Base-by-base conservation (phyloP, 2,888 invertebrate species). In the Xestia c-nigrum region DNA sequence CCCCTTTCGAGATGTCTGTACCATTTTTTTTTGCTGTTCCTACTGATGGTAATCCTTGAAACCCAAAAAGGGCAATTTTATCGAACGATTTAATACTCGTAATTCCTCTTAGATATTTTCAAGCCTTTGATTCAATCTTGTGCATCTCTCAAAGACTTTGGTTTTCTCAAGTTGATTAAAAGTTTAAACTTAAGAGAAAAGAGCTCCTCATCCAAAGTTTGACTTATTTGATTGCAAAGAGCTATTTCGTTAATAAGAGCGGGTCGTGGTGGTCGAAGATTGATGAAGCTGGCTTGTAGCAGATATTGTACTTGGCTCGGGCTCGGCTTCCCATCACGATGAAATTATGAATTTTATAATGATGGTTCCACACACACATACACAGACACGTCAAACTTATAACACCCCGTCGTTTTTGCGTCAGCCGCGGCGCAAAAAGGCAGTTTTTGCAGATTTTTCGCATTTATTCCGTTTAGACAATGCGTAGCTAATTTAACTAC, bases 171-270 rank as follows among this genome's bases (percentile, higher is more conserved):
- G 78, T 84, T 85, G 72, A 80, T 84, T 80, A 80, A 84, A 84
- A 76, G 78, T 82, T 82, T 19, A 72, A 82, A 85, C 64, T 84
- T 82, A 55, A 61, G 40, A 85, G 83, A 85, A 67, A 84, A 70
- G 74, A 31, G 47, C 24, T 66, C 52, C 69, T 67, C 74, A 63
- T 85, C 64, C 55, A 21, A 85, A 82, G 57, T 82, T 82, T 64
- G 43, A 78, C 72, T 85, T 78, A 70, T 85, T 85, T 82, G 71
- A 77, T 83, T 82, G 69, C 24, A 40, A 82, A 21, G 65, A 85
- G 78, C 72, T 82, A 74, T 78, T 84, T 78, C n/a, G 83, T 78
- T 83, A 82, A 85, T 82, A 82, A 71, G 50, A 68, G 31, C 65
- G 31, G 63, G 57, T 69, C 31, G 71, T 67, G 38, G 66, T 55